Conservation (phyloP, 2,113 vertebrate genomes). For the Hypocryptadius cinnamomeus region DNA sequence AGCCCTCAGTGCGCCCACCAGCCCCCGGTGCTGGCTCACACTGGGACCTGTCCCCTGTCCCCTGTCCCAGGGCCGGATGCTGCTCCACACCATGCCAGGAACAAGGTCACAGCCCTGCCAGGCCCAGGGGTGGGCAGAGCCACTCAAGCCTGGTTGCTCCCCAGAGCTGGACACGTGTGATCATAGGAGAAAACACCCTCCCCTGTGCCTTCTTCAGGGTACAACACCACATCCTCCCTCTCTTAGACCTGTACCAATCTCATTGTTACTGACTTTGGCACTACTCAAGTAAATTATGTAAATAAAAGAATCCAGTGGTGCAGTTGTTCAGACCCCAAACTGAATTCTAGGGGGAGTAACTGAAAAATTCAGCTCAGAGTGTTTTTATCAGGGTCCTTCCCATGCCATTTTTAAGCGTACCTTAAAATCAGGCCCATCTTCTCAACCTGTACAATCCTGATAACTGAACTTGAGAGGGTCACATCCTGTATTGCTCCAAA, state of each 20-base stretch:
- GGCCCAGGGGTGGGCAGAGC: background rate
- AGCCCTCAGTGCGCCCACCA: background rate
- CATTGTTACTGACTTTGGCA: background rate
- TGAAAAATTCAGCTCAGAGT: background rate
- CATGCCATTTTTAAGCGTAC: background rate
- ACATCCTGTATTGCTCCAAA: slow-evolving; percentile 35
- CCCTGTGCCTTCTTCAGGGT: background rate
- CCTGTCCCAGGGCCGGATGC: rapidly evolving
- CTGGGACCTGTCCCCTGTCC: background rate
- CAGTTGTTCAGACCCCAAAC: background rate
- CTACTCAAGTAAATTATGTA: background rate
- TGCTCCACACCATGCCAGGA: background rate
- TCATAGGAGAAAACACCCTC: background rate
- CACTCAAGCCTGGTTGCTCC: rapidly evolving
- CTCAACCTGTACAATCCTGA: background rate
- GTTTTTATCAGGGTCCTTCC: background rate
- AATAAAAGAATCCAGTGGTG: background rate
- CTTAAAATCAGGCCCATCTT: background rate
- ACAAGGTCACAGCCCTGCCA: background rate
- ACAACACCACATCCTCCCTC: background rate
- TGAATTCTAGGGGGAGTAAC: background rate
- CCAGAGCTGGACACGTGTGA: background rate
- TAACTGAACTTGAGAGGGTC: slow-evolving; percentile 14
- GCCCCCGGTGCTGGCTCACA: rapidly evolving
- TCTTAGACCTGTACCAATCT: background rate